A percentile compares a stretch with the other conserved stretches of the same genome.
Evolutionary conservation across 2,888 invertebrate species (phyloP).

Genomic region (Leucoma salicis): DNA sequence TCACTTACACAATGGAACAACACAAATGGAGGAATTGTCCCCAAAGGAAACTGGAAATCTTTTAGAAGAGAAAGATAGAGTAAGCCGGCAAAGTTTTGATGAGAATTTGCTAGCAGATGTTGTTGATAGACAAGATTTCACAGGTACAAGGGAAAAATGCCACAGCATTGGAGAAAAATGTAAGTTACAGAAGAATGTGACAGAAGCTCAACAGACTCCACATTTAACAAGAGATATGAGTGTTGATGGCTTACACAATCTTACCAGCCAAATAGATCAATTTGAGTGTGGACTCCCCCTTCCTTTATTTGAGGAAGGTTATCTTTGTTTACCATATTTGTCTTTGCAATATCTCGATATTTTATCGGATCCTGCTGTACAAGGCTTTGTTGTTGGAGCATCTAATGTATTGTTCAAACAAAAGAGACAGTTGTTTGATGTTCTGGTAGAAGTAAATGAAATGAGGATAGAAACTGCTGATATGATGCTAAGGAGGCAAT

Average conservation of each 20-base stretch:
- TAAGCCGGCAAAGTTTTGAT: slow-evolving; percentile 72
- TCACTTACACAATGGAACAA: slow-evolving; percentile 46
- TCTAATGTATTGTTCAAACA: slow-evolving; percentile 99
- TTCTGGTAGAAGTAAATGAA: slow-evolving; percentile 93
- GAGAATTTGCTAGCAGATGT: slow-evolving; percentile 61
- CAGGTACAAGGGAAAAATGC: slow-evolving; percentile 67
- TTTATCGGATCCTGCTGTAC: slow-evolving; percentile 92
- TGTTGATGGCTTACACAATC: slow-evolving; percentile 81
- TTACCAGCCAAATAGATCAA: slow-evolving; percentile 85
- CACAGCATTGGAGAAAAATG: slow-evolving; percentile 78
- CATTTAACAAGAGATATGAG: slow-evolving; percentile 88
- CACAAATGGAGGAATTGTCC: slow-evolving; percentile 59
- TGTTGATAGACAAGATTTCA: slow-evolving; percentile 61
- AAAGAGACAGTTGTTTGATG: slow-evolving; percentile 95
- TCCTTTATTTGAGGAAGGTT: slow-evolving; percentile 93
- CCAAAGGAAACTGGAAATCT: slow-evolving; percentile 70
- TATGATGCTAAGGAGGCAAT: slow-evolving; percentile 88
- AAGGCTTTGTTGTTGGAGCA: slow-evolving; percentile 96
- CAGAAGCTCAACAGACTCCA: slow-evolving; percentile 73
- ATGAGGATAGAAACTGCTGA: slow-evolving; percentile 93
- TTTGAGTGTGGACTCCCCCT: slow-evolving; percentile 94
- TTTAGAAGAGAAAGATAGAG: slow-evolving; percentile 69
- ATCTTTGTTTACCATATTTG: slow-evolving; percentile 96
- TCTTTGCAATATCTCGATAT: slow-evolving; percentile 97
- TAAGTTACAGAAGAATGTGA: slow-evolving; percentile 59